Evolutionary conservation across 2,888 invertebrate genomes (phyloP).

Genomic region (Caenorhabditis doughertyi): DNA sequence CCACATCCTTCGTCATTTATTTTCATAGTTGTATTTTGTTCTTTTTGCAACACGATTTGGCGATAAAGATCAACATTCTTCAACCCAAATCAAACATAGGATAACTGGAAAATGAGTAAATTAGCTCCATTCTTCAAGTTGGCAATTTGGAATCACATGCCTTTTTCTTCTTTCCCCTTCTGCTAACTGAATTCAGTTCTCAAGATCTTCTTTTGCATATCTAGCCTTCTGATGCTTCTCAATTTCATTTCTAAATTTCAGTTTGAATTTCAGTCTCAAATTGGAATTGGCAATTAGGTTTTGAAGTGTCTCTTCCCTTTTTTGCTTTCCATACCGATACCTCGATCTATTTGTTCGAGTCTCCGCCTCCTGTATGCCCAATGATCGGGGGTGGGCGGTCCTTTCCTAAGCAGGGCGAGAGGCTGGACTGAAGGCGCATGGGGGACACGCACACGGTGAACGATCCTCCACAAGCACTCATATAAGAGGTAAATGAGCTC

Average conservation of each 20-base stretch:
- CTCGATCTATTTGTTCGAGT: constrained; percentile 19
- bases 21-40: constrained; percentile 3
- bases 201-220: background rate
- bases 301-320: constrained; percentile 35
- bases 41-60: constrained; percentile 23
- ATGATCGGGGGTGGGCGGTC: constrained; percentile 33
- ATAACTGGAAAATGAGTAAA: constrained; percentile 22
- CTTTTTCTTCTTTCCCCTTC: constrained; percentile 7
- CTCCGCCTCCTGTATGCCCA: constrained; percentile 35
- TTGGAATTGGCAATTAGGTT: constrained; percentile 48
- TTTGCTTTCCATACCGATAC: constrained; percentile 27
- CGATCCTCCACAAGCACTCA: constrained; percentile 70
- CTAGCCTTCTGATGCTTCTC: background rate
- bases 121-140: constrained; percentile 30
- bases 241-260: constrained; percentile 25
- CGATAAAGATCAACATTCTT: constrained; percentile 38
- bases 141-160: constrained; percentile 29
- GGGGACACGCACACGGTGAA: constrained; percentile 55
- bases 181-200: constrained; percentile 3
- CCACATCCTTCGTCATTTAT: background rate
- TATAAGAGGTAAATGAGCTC: constrained; percentile 74
- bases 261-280: background rate
- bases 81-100: constrained; percentile 18
- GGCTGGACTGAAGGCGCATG: constrained; percentile 51
- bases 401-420: constrained; percentile 30